Percentiles rank a stretch among this genome's conserved stretches.
phyloP scores from a whole-genome alignment of 2,888 invertebrate genomes.

The Nowickia ferox region DNA sequence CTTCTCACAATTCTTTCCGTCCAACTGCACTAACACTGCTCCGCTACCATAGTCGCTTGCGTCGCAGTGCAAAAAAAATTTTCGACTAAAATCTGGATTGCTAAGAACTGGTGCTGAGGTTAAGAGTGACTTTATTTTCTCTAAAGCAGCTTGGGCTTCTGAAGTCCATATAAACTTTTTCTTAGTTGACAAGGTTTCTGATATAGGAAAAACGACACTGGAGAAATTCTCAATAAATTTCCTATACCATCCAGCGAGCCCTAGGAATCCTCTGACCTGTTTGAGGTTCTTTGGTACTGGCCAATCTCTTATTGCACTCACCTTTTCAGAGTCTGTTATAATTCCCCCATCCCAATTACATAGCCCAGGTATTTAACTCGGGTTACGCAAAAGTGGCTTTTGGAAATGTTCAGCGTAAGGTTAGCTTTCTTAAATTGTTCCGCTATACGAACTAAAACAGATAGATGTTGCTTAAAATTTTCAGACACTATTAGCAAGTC shows the following conservation, averaged over 20 bases:
- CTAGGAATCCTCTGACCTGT: constrained; percentile 69
- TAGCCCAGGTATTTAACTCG: constrained; percentile 23
- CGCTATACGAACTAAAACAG: constrained; percentile 25
- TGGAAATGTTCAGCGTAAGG: constrained; percentile 5
- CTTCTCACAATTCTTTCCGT: constrained; percentile 37
- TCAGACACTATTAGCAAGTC: constrained; percentile 8
- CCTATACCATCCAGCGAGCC: constrained; percentile 70
- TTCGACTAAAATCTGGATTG: constrained; percentile 34
- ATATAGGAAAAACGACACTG: constrained; percentile 35
- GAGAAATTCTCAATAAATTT: constrained; percentile 61
- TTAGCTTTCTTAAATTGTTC: constrained; percentile 29
- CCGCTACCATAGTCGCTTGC: constrained; percentile 61
- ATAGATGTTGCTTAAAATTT: constrained; percentile 6
- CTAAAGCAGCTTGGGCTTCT: constrained; percentile 41
- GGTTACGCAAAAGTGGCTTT: constrained; percentile 36
- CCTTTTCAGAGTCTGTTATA: constrained; percentile 15
- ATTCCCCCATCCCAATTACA: constrained; percentile 31
- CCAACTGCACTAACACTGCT: constrained; percentile 59
- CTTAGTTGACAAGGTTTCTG: constrained; percentile 48
- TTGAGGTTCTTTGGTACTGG: constrained; percentile 1
- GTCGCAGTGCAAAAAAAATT: constrained; percentile 65
- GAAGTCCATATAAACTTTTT: constrained; percentile 51
- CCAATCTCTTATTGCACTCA: neutral
- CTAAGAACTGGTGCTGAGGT: constrained; percentile 29
- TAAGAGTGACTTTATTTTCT: constrained; percentile 30